A percentile compares a stretch with the other conserved stretches of the same genome.
Evolutionary conservation across 2,888 invertebrate genomes (phyloP).

Genomic region (Rotaria socialis): DNA sequence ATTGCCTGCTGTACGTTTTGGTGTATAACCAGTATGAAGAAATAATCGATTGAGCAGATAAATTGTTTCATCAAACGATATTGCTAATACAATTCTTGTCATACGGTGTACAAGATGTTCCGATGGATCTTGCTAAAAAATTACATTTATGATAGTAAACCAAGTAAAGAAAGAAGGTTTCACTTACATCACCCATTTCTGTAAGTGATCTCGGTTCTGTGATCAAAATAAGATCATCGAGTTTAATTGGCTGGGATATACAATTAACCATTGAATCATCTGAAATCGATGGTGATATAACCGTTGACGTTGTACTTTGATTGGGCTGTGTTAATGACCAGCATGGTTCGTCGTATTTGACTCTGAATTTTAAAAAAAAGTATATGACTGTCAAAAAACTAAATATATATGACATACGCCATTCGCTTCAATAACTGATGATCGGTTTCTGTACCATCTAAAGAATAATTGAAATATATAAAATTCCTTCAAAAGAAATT

Average conservation of each 20-base stretch:
- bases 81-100: constrained; percentile 16
- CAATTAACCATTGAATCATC: not conserved
- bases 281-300: not conserved
- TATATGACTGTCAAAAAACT: too few species aligned
- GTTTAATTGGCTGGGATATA: constrained; percentile 29
- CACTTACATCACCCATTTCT: constrained; percentile 29
- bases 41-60: not conserved
- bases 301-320: not conserved
- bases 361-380: not conserved
- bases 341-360: not conserved
- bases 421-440: not conserved
- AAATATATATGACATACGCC: not conserved
- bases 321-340: constrained; percentile 12
- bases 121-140: not conserved
- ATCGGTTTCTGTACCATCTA: constrained; percentile 13
- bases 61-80: constrained; percentile 22
- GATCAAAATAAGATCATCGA: not conserved
- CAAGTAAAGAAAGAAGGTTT: not conserved
- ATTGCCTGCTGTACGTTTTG: constrained; percentile 7
- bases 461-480: not conserved
- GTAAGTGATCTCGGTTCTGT: not conserved
- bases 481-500: not conserved
- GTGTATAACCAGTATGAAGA: constrained; percentile 10
- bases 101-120: constrained; percentile 35
- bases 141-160: not conserved